A percentile compares a stretch with the other conserved stretches of the same genome.
Conservation (phyloP, 2,888 invertebrate species). For the Erannis defoliaria region DNA sequence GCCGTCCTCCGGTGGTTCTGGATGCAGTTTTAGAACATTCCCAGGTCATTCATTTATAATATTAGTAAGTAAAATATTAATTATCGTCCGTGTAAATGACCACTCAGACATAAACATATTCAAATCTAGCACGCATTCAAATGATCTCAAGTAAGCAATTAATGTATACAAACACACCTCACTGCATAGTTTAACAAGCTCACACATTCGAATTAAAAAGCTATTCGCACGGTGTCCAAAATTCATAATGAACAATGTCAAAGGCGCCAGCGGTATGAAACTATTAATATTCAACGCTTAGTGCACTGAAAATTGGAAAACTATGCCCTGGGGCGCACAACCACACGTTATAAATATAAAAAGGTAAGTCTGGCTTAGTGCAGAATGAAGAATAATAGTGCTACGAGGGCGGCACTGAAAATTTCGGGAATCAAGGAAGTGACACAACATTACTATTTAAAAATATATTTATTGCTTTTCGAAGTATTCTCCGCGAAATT, state of each 20-base stretch:
- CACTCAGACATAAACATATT: too few relatives aligned
- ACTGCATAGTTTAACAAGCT: not conserved
- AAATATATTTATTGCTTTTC: too few relatives aligned
- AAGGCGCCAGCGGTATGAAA: constrained; percentile 46
- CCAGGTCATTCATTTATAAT: too few relatives aligned
- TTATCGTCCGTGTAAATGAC: too few relatives aligned
- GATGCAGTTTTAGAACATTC: too few relatives aligned
- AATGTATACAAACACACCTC: not conserved
- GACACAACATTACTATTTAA: too few relatives aligned
- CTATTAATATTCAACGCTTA: constrained; percentile 57
- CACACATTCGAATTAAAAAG: constrained; percentile 58
- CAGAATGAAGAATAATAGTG: not conserved
- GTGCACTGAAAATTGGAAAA: constrained; percentile 44
- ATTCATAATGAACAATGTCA: constrained; percentile 57
- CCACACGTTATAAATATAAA: constrained; percentile 21
- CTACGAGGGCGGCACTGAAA: too few relatives aligned
- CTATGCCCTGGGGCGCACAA: constrained; percentile 31
- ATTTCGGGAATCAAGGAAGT: too few relatives aligned
- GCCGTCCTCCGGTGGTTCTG: too few relatives aligned
- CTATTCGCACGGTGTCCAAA: constrained; percentile 43
- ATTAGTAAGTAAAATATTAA: too few relatives aligned
- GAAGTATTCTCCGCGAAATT: too few relatives aligned
- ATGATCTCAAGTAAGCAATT: not conserved
- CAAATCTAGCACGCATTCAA: not conserved
- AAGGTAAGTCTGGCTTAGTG: not conserved